Conservation (phyloP, 2,113 vertebrate species). For the Galbula dea region DNA sequence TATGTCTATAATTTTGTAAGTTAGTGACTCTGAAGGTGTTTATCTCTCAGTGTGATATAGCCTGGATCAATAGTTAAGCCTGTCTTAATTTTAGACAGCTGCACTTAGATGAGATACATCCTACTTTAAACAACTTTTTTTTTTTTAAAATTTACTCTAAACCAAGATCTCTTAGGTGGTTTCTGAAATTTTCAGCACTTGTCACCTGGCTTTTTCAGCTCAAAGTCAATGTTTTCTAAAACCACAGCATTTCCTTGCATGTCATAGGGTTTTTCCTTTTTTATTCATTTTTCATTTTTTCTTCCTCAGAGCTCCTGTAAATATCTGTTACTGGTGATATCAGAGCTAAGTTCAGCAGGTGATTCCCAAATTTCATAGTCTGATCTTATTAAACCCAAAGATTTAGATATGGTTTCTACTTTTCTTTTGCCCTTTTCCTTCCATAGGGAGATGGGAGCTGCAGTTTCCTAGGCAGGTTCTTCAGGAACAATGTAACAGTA, state of each 20-base stretch:
- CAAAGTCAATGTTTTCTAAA: not conserved
- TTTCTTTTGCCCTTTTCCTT: not conserved
- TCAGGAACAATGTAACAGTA: not conserved
- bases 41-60: not conserved
- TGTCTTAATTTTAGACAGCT: not conserved
- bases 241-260: not conserved
- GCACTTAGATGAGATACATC: not conserved
- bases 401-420: not conserved
- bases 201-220: not conserved
- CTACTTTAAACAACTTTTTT: not conserved
- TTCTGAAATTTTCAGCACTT: not conserved
- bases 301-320: not conserved
- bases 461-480: not conserved
- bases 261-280: accelerated
- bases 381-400: not conserved
- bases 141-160: not conserved
- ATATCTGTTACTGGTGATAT: not conserved
- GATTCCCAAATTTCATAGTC: not conserved
- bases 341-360: not conserved
- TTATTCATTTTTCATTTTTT: not conserved
- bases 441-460: not conserved
- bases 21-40: not conserved
- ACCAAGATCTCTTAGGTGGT: not conserved
- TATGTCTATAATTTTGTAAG: not conserved
- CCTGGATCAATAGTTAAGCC: not conserved